Evolutionary conservation across 2,888 invertebrate genomes (phyloP), one percentile per base, ranked within the genome.

Genomic region (Oscheius sp.): DNA sequence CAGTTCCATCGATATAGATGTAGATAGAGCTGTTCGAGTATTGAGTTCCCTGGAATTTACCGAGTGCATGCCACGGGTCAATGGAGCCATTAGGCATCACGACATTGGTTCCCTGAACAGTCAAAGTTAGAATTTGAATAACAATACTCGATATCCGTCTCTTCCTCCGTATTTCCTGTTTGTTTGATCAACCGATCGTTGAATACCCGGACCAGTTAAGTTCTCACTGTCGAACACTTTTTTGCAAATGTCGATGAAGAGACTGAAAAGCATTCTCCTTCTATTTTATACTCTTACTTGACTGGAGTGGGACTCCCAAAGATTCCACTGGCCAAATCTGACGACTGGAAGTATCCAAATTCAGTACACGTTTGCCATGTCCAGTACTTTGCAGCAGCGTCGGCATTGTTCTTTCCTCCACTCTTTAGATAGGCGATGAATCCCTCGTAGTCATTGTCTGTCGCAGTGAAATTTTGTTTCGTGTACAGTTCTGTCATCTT

Each of bases 361-460:
- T 96, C 96, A 0, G 92, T 93, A 86, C 95, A 96, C 0, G 95
- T 95, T 88, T 95, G 95, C 86, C 94, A 95, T 69, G 90, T 91
- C 95, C 95, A 95, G 83, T 93, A 93, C 12, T 24, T 20, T n/a
- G 32, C 30, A 30, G 44, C 59, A 1, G 59, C 44, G 12, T 41
- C 44, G 4, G 14, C 49, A 14, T 50, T 30, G 2, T 17, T 14
- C 17, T 12, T 5, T 24, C 49, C 50, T 3, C 49, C 62, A 14
- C 1, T 32, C 28, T 56, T 61, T 12, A 73, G 30, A 20, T 70
- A 49, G 0, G 66, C 51, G 14, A 75, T 61, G 62, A 70, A 45
- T 17, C 65, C 64, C 38, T 64, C 61, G 56, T 75, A 75, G 26
- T 61, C 65, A 67, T 75, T 75, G 32, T 70, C 69, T n/a, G 63